Evolutionary conservation across 2,888 invertebrate genomes (phyloP), one percentile per base, ranked within the genome.

Genomic region (Clusia tigrina): DNA sequence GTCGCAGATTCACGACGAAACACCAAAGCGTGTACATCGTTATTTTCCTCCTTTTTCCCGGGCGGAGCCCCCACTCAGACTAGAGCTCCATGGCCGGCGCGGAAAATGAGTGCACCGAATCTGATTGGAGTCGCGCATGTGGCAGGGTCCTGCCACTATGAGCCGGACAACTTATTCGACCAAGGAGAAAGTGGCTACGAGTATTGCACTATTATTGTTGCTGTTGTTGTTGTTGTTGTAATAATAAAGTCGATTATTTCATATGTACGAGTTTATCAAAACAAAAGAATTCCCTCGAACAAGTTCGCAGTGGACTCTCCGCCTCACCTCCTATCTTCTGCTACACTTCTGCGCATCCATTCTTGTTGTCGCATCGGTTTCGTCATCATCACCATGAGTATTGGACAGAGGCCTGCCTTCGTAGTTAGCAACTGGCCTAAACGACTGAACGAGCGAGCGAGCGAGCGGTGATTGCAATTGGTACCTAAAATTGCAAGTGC

Each of bases 1-100:
- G 20, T 48, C 22, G 48, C 48, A 48, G 22, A 48, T 48, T 48
- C 48, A 48, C 22, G 48, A 48, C 48, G 48, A 48, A 48, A 18
- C 20, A 48, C 20, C 20, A 22, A 48, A 48, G 48, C 20, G 48
- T 18, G 22, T 48, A 48, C 48, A 48, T 48, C 48, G 48, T 48
- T 48, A 48, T 48, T 20, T 48, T 12, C 6, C 12, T 12, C 12
- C 6, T 32, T 12, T 32, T 12, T 32, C 32, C n/a, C n/a, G n/a
- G n/a, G n/a, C n/a, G n/a, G n/a, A n/a, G n/a, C n/a, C n/a, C n/a
- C n/a, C n/a, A n/a, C n/a, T n/a, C n/a, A n/a, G n/a, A n/a, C n/a
- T n/a, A n/a, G 15, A 48, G 22, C 18, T 15, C 15, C 48, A 22
- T 12, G 48, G 48, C 3, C 3, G 22, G 6, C 22, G 48, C 15